These are phyloP conservation scores for Rhamnusium bicolor DNA, from an alignment of 2,888 invertebrate species.

Conservation along the genomic window DNA sequence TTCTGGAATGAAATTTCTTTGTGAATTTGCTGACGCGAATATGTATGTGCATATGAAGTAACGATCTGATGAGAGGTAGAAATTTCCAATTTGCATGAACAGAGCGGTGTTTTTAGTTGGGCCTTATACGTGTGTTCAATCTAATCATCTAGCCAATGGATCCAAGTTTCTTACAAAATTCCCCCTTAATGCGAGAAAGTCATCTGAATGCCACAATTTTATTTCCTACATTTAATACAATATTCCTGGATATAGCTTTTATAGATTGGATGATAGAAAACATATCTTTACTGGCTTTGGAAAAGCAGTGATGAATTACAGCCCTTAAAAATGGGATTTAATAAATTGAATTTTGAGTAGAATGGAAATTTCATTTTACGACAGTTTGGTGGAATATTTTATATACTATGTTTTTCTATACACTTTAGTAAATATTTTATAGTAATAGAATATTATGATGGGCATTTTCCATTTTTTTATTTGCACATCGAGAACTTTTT, in stretches of 20 bases:
- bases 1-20: constrained; percentile 52
- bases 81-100: constrained; percentile 57
- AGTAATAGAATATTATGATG: too few species aligned
- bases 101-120: constrained; percentile 47
- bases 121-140: constrained; percentile 46
- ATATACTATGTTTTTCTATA: not conserved
- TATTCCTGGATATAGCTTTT: constrained; percentile 10
- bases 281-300: constrained; percentile 7
- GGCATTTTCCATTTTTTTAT: too few species aligned
- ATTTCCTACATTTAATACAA: constrained; percentile 33
- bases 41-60: constrained; percentile 59
- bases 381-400: not conserved
- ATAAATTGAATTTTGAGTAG: not conserved
- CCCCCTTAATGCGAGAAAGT: constrained; percentile 35
- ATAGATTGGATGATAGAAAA: constrained; percentile 12
- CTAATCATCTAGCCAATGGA: constrained; percentile 47
- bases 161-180: constrained; percentile 40
- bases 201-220: constrained; percentile 42
- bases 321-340: not conserved
- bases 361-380: not conserved
- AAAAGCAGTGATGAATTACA: constrained; percentile 9
- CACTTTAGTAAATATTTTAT: too few species aligned
- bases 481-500: too few species aligned
- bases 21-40: constrained; percentile 55
- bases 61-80: constrained; percentile 55